Conservation (phyloP, 2,888 invertebrate species). For the Stramonita haemastoma region DNA sequence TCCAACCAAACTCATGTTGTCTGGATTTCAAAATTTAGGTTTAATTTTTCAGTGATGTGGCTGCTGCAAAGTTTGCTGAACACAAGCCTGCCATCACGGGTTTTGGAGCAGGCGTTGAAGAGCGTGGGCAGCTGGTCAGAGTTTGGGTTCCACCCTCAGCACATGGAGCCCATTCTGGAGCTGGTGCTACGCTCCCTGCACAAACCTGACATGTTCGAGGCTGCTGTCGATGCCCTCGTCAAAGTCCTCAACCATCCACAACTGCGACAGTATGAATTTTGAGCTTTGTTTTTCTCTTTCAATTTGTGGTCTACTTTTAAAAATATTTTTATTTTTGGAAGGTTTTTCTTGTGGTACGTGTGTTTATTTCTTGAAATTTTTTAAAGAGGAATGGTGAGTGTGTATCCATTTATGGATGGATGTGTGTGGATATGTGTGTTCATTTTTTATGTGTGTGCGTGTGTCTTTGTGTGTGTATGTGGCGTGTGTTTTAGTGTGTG, state of each 20-base stretch:
- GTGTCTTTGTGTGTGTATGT: too few relatives aligned
- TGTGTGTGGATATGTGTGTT: too few relatives aligned
- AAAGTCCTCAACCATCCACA: conserved; percentile 83
- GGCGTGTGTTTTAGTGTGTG: too few relatives aligned
- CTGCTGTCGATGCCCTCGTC: conserved; percentile 83
- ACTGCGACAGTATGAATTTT: conserved; percentile 79
- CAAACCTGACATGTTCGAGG: conserved; percentile 80
- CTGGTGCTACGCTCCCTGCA: conserved; percentile 71
- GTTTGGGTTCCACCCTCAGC: conserved; percentile 80
- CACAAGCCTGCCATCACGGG: conserved; percentile 60
- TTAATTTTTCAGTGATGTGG: conserved; percentile 68
- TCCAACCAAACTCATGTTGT: too few relatives aligned
- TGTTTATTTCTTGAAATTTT: too few relatives aligned
- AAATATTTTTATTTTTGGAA: too few relatives aligned
- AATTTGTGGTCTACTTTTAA: background rate
- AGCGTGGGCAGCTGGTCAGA: conserved; percentile 82
- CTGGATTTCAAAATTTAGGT: background rate
- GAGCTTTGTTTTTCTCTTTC: conserved; percentile 16
- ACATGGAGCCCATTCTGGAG: conserved; percentile 73
- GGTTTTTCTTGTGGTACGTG: too few relatives aligned
- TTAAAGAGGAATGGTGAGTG: too few relatives aligned
- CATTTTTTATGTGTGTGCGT: too few relatives aligned
- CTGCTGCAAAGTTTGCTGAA: conserved; percentile 70
- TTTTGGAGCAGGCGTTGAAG: conserved; percentile 71
- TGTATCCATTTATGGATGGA: too few relatives aligned